Evolutionary conservation across 2,888 invertebrate species (phyloP).

Genomic region (Agrochola litura): DNA sequence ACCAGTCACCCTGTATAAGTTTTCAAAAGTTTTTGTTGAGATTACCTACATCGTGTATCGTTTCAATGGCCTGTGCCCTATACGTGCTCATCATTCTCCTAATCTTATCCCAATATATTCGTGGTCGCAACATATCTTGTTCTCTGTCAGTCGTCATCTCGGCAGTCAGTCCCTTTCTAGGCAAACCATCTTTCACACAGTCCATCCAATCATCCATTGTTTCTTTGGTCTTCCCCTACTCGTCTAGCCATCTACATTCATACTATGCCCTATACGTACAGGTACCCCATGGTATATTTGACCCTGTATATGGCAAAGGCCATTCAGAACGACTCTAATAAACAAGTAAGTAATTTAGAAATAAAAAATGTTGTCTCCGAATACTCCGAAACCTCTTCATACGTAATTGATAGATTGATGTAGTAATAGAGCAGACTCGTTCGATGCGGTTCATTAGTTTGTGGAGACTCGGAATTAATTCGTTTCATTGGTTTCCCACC

Average conservation of each 20-base stretch:
- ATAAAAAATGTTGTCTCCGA: not conserved
- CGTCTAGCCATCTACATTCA: no score
- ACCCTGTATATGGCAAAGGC: not conserved
- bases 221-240: no score
- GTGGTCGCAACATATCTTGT: no score
- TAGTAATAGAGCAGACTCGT: not conserved
- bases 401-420: not conserved
- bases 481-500: not conserved
- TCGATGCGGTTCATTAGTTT: conserved; percentile 27
- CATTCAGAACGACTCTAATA: not conserved
- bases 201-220: not conserved
- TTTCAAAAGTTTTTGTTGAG: not conserved
- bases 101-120: not conserved
- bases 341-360: not conserved
- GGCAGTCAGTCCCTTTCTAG: no score
- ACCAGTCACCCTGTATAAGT: no score
- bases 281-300: no score
- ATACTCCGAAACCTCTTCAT: not conserved
- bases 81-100: no score
- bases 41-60: not conserved
- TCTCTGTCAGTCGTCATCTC: not conserved
- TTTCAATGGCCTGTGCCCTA: no score
- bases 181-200: not conserved
- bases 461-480: conserved; percentile 8
- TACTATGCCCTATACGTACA: no score